phyloP scores from a whole-genome alignment of 2,797 vertebrate genomes.

The Lycodopsis pacificus region DNA sequence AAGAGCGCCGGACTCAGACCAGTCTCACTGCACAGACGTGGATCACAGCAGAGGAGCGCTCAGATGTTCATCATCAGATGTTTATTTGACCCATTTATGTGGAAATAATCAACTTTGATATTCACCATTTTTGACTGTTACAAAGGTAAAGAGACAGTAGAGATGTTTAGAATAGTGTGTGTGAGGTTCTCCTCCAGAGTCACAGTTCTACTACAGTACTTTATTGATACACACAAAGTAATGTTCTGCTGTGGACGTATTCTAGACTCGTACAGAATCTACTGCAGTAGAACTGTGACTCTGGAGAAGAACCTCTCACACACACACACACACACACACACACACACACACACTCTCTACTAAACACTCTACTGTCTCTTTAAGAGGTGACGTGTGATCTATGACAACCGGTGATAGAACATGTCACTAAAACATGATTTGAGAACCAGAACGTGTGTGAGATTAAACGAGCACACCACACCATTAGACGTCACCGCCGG shows the following conservation, averaged over 20 bases:
- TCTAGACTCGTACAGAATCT: background rate
- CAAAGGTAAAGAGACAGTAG: too few species aligned
- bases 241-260: too few species aligned
- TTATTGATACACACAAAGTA: too few species aligned
- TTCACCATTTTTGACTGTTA: slow-evolving; percentile 1
- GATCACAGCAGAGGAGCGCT: background rate
- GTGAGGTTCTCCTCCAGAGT: too few species aligned
- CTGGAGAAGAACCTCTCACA: background rate
- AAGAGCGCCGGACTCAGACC: background rate
- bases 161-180: too few species aligned
- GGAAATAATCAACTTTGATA: background rate
- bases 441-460: slow-evolving; percentile 37
- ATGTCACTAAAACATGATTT: slow-evolving; percentile 5
- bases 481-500: slow-evolving; percentile 82
- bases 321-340: too few species aligned
- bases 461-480: slow-evolving; percentile 81
- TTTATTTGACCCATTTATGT: background rate
- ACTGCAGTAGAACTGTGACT: background rate
- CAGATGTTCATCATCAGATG: background rate
- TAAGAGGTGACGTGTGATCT: slow-evolving; percentile 2
- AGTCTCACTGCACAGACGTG: slow-evolving; percentile 46
- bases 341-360: too few species aligned
- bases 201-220: too few species aligned
- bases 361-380: background rate
- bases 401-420: slow-evolving; percentile 45